Conservation (phyloP, 2,113 vertebrate species). For the Melanocharis versteri region DNA sequence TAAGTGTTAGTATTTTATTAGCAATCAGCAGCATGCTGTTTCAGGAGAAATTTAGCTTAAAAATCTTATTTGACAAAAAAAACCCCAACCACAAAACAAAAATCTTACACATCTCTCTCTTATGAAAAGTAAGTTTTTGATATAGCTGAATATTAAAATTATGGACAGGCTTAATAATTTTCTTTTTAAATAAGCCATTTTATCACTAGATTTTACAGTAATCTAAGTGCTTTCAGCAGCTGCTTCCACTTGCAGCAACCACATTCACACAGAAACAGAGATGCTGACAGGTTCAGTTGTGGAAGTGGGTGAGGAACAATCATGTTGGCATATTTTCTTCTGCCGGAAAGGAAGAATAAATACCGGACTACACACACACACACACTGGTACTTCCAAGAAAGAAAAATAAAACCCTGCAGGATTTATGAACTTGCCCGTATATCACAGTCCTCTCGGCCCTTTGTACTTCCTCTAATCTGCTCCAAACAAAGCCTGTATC, state of each 20-base stretch:
- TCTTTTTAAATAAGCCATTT: not conserved
- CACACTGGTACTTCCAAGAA: not conserved
- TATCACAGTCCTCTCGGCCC: not conserved
- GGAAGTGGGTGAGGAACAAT: not conserved
- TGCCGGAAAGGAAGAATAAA: not conserved
- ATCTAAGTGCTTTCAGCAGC: not conserved
- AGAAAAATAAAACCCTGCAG: conserved; percentile 3
- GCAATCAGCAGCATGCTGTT: not conserved
- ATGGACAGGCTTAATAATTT: not conserved
- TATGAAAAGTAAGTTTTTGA: accelerated
- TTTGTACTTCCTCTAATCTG: conserved; percentile 28
- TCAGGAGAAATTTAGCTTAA: not conserved
- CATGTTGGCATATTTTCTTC: not conserved
- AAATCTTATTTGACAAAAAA: not conserved
- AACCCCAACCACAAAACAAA: not conserved
- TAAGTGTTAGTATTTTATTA: not conserved
- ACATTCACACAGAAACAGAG: not conserved
- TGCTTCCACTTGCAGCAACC: not conserved
- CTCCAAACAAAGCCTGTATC: not conserved
- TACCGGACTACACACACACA: not conserved
- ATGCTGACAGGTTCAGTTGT: not conserved
- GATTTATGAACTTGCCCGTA: not conserved
- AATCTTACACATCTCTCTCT: not conserved
- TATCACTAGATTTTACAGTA: not conserved
- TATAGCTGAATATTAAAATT: not conserved